Percentiles rank a stretch among this genome's conserved stretches.
Evolutionary conservation across 2,113 vertebrate species (phyloP).

Genomic region (Apaloderma vittatum): DNA sequence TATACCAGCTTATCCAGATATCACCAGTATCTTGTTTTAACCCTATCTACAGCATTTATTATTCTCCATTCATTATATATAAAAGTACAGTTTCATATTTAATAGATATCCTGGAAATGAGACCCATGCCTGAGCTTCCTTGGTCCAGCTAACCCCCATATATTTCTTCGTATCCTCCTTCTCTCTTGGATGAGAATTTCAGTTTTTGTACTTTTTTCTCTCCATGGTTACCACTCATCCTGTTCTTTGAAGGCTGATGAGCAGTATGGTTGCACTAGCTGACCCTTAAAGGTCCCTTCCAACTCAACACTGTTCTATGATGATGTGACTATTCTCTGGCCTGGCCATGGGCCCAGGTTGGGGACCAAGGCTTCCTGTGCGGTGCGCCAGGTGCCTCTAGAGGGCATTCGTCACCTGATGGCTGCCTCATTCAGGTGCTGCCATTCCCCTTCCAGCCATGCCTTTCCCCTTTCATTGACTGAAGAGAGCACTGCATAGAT

Average conservation of each 20-base stretch:
- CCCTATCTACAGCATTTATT: neutral
- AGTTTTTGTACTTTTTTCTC: neutral
- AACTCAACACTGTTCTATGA: no score
- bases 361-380: neutral
- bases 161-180: neutral
- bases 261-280: neutral
- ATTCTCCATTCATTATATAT: neutral
- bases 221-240: fast-evolving
- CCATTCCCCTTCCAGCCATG: neutral
- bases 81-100: neutral
- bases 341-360: neutral
- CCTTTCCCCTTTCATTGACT: neutral
- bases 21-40: neutral
- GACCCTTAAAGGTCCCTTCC: no score
- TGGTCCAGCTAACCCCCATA: neutral
- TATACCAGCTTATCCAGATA: neutral
- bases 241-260: neutral
- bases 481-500: neutral
- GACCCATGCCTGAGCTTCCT: neutral
- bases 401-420: conserved; percentile 2
- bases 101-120: neutral
- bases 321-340: neutral
- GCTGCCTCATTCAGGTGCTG: neutral
- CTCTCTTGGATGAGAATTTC: neutral
- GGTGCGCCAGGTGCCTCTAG: neutral